Evolutionary conservation across 1,140 invertebrate genomes (phyloP).

Genomic region (Mycetomoellerius zeteki): DNA sequence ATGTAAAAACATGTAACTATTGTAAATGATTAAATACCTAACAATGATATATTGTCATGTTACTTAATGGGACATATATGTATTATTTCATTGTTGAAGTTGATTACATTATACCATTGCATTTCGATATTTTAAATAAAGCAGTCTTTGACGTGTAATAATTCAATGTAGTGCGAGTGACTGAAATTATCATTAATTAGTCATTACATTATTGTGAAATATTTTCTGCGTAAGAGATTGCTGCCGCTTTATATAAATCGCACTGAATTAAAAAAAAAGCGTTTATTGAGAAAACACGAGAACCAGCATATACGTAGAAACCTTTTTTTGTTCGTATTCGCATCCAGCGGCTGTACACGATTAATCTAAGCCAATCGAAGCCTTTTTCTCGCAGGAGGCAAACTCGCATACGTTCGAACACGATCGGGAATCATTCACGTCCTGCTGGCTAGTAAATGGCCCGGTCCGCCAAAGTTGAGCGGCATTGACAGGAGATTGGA

Average conservation of each 20-base stretch:
- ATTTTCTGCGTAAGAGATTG: not conserved
- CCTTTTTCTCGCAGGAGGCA: conserved; percentile 51
- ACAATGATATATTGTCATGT: no score
- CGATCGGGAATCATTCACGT: conserved; percentile 65
- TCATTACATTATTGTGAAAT: conserved; percentile 1
- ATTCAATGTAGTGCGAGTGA: no score
- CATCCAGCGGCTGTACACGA: conserved; percentile 10
- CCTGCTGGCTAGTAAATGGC: conserved; percentile 74
- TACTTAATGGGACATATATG: no score
- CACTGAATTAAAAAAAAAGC: not conserved
- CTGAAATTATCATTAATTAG: not conserved
- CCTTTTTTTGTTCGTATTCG: not conserved
- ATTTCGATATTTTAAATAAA: no score
- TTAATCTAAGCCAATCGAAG: conserved; percentile 61
- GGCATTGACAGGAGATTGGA: conserved; percentile 78
- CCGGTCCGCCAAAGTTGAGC: conserved; percentile 65
- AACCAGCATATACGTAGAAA: not conserved
- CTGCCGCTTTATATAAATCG: not conserved
- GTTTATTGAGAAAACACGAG: not conserved
- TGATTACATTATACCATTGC: no score
- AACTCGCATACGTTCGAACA: conserved; percentile 40
- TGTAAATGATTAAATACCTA: no score
- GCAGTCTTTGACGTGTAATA: no score
- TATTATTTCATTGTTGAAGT: no score
- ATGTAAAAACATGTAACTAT: no score